Percentiles rank a stretch among this genome's conserved stretches.
Evolutionary conservation across 1,140 invertebrate species (phyloP).

Genomic region (Drosophila kanapiae): DNA sequence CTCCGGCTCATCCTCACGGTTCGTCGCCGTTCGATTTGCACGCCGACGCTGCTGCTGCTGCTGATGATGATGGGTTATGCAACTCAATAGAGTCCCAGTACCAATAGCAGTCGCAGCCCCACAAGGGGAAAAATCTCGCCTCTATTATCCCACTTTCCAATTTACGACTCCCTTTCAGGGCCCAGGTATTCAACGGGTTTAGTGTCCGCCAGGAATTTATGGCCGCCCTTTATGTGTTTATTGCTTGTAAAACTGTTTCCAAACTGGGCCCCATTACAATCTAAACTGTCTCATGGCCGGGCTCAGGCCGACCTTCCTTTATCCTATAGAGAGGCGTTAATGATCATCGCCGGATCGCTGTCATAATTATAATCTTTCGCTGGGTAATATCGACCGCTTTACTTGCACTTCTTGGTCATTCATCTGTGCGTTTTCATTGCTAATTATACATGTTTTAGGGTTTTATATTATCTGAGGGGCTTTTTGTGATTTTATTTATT

Average conservation of each 20-base stretch:
- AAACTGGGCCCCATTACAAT: slow-evolving; percentile 26
- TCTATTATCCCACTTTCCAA: slow-evolving; percentile 26
- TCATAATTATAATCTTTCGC: slow-evolving; percentile 13
- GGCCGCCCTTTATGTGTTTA: slow-evolving; percentile 58
- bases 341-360: slow-evolving; percentile 35
- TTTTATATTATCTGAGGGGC: too few relatives aligned
- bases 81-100: slow-evolving; percentile 11
- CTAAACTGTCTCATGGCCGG: slow-evolving; percentile 33
- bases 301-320: neutral
- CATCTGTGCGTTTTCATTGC: neutral
- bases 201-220: slow-evolving; percentile 58
- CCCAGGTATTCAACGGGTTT: neutral
- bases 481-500: too few relatives aligned
- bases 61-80: slow-evolving; percentile 22
- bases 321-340: slow-evolving; percentile 57
- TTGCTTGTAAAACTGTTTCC: slow-evolving; percentile 22
- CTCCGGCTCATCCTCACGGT: slow-evolving; percentile 1
- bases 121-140: slow-evolving; percentile 13
- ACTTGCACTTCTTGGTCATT: too few relatives aligned
- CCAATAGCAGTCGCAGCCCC: too few relatives aligned
- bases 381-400: neutral
- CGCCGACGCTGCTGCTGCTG: neutral
- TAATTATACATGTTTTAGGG: neutral
- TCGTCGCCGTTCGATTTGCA: slow-evolving; percentile 21
- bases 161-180: slow-evolving; percentile 34